Evolutionary conservation across 1,140 invertebrate species (phyloP).

Genomic region (Cyclargus thomasi): DNA sequence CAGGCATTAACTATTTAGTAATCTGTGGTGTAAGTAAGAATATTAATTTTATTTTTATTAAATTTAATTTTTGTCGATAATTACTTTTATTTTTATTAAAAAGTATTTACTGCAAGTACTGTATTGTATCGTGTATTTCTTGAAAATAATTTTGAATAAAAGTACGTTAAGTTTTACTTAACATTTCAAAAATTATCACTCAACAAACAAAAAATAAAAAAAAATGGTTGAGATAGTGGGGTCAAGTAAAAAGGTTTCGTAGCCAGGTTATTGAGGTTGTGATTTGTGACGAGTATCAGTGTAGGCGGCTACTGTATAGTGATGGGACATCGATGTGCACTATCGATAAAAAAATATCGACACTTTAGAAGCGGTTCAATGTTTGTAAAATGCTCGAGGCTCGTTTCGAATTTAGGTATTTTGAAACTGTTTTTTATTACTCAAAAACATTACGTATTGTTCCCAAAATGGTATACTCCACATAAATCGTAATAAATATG

Average conservation of each 20-base stretch:
- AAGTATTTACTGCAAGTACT: no score
- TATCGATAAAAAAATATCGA: background rate
- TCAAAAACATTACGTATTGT: background rate
- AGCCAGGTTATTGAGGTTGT: conserved; percentile 32
- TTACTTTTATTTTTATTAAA: no score
- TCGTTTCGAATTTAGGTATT: background rate
- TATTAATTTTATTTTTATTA: no score
- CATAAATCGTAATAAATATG: no score
- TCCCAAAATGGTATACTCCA: no score
- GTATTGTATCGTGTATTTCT: no score
- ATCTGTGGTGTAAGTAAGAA: no score
- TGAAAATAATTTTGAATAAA: no score
- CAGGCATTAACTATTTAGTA: no score
- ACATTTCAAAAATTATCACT: no score
- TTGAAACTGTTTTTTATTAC: background rate
- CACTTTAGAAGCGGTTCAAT: background rate
- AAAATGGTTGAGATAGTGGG: background rate
- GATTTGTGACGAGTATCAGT: conserved; percentile 51
- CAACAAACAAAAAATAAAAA: background rate
- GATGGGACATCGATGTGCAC: conserved; percentile 22
- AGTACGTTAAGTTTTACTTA: no score
- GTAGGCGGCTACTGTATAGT: conserved; percentile 55
- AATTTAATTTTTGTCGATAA: no score
- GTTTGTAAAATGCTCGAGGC: background rate
- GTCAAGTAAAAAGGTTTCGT: conserved; percentile 3